These are phyloP conservation scores for Enteromius afrohamiltoni DNA, from an alignment of 2,797 vertebrate genomes.

Conservation along the genomic window DNA sequence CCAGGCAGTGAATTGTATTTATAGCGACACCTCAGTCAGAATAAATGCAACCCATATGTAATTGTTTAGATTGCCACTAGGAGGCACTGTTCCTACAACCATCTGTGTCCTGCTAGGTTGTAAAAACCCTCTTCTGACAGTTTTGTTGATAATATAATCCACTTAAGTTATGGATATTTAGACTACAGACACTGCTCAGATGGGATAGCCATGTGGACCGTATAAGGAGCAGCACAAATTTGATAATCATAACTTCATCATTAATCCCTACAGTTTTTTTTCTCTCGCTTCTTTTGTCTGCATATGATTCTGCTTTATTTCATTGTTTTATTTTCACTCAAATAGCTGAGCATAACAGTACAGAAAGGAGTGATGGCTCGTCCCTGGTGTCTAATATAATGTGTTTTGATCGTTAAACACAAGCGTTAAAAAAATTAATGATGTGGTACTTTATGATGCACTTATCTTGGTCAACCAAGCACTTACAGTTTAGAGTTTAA, in stretches of 20 bases:
- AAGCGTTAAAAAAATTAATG: slow-evolving; percentile 40
- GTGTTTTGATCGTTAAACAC: slow-evolving; percentile 48
- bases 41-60: background rate
- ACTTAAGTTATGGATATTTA: slow-evolving; percentile 60
- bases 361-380: slow-evolving; percentile 32
- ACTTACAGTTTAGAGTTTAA: slow-evolving; percentile 46
- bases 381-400: slow-evolving; percentile 46
- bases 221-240: slow-evolving; percentile 45
- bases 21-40: background rate
- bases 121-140: slow-evolving; percentile 49
- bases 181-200: slow-evolving; percentile 53
- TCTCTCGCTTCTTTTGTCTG: slow-evolving; percentile 17
- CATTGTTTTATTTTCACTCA: slow-evolving; percentile 29
- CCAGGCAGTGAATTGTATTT: background rate
- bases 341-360: slow-evolving; percentile 42
- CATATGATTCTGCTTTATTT: slow-evolving; percentile 29
- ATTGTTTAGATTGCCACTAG: slow-evolving; percentile 40
- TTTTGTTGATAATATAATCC: slow-evolving; percentile 63
- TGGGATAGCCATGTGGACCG: slow-evolving; percentile 49
- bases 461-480: slow-evolving; percentile 45
- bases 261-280: slow-evolving; percentile 34
- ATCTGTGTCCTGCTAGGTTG: slow-evolving; percentile 3
- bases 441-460: slow-evolving; percentile 34
- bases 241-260: slow-evolving; percentile 38
- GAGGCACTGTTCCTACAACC: slow-evolving; percentile 54